Evolutionary conservation across 2,797 vertebrate species (phyloP), one percentile per base, ranked within the genome.

Genomic region (Pogonophryne albipinna): DNA sequence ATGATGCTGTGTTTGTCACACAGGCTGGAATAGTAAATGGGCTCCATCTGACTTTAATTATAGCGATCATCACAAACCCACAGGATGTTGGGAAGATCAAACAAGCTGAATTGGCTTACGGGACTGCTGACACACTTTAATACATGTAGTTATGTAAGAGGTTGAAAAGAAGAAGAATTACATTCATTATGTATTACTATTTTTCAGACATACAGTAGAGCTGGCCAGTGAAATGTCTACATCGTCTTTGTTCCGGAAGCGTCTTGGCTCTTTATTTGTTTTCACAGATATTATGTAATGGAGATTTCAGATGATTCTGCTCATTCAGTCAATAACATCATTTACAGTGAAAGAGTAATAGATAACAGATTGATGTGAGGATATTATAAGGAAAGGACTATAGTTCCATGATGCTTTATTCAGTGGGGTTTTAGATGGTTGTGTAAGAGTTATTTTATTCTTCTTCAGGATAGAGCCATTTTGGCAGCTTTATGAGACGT

Each of bases 21-120:
- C 80, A 77, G 66, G 70, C 68, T 56, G 68, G 31, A 89, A 71
- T 60, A 56, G 63, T 51, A 67, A 79, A 82, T 46, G 57, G 70
- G 49, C 73, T 65, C 64, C 75, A 85, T 76, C 80, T 87, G 84
- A 82, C 66, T 84, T 80, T 83, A 71, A 86, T 89, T 78, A 86
- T 66, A 68, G 67, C 8, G 52, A 83, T 50, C 57, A 71, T 77
- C 65, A 46, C 66, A 76, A 85, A 85, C 75, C 73, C 66, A 53
- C 78, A 68, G 80, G 79, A 87, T 69, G 79, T 68, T 68, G 46
- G 52, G 51, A 66, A 82, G 80, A 83, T 85, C 79, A 87, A 82
- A 76, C 69, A 53, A n/a, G 6, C 46, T 38, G 31, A 60, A 70
- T 16, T 71, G 68, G 66, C 53, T 68, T 10, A 51, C 10, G 60